Evolutionary conservation across 2,113 vertebrate genomes (phyloP).

Genomic region (Cyanoderma ruficeps): DNA sequence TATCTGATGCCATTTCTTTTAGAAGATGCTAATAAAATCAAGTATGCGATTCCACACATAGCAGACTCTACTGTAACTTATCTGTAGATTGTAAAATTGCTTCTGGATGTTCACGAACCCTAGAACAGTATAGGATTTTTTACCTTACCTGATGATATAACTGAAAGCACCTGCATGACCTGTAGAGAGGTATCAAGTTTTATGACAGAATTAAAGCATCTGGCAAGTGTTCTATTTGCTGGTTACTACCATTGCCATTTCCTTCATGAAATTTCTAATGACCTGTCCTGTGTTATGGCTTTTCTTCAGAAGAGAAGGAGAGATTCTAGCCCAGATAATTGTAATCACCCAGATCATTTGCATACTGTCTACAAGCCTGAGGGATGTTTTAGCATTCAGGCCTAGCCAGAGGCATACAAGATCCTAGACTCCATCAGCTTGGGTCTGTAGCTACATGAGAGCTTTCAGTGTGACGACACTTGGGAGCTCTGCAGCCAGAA

Average conservation of each 20-base stretch:
- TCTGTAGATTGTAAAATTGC: neutral
- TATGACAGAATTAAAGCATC: neutral
- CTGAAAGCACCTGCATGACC: neutral
- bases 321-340: neutral
- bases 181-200: neutral
- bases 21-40: neutral
- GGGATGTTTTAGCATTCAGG: neutral
- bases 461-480: neutral
- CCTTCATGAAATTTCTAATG: neutral
- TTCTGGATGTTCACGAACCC: neutral
- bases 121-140: neutral
- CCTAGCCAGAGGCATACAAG: neutral
- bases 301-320: neutral
- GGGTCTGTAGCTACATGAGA: neutral
- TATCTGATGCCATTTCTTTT: neutral
- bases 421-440: neutral
- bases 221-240: neutral
- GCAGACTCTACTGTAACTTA: neutral
- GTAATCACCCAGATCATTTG: neutral
- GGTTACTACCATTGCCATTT: neutral
- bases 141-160: neutral
- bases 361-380: neutral
- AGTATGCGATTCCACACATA: rapidly evolving
- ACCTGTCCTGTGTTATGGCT: neutral
- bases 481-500: neutral